Base-by-base conservation (phyloP, 1,140 invertebrate species). In the Zophobas atratus region DNA sequence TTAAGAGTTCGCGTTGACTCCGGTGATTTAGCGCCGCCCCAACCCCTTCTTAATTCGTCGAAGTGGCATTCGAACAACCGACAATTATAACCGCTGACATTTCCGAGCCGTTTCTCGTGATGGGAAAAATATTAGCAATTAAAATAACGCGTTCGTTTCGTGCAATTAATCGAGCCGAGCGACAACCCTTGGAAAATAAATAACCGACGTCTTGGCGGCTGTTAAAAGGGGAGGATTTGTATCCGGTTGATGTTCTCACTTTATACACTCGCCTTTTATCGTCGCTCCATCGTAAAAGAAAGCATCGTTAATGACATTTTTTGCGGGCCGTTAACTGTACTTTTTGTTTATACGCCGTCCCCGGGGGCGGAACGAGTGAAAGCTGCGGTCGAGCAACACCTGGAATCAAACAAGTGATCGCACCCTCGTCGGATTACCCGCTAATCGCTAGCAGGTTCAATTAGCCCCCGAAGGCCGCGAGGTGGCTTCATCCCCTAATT, bases 171-270 rank as follows among this genome's bases (percentile, higher is more conserved):
- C 4, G 3, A 4, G 3, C 49, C 49, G 20, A 6, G 49, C n/a
- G 49, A 6, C 49, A 51, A 20, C 3, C 4, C 3, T 20, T 20
- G 49, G 43, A 51, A 20, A 51, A 51, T 51, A 51, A 51, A 51
- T 51, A 51, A 51, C 49, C 49, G n/a, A 51, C n/a, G 49, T 6
- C 49, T 51, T 51, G 49, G 4, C 49, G 20, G 49, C n/a, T 20
- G 49, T 51, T 51, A 51, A 51, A 51, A 51, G n/a, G n/a, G 4
- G n/a, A 51, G 49, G 49, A 51, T 51, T 51, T 51, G 49, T 51
- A 51, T 51, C 49, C 49, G 49, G 49, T 20, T 20, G n/a, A 51
- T 51, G n/a, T 51, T 51, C 49, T 51, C 49, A 51, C n/a, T 51
- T 51, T 51, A 51, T 51, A 51, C 49, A 51, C 49, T 51, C n/a